Base-by-base conservation (phyloP, 2,113 vertebrate genomes). In the Psilopsiagon aymara region DNA sequence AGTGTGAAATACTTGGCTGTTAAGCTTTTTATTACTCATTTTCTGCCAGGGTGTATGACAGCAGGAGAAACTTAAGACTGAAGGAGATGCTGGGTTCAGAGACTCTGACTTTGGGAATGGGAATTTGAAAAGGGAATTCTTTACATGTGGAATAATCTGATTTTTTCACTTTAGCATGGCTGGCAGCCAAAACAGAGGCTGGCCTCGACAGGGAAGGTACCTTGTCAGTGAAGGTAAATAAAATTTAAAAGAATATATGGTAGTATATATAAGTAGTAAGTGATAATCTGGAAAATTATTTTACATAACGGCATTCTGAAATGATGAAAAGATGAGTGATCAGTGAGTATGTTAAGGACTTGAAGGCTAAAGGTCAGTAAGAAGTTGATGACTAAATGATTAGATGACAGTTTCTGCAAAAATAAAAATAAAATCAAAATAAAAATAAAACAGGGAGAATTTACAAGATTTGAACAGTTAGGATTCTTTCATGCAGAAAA, bases 11-110 rank as follows among this genome's bases (percentile, higher is more conserved):
- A 53, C 64, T 88, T 95, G 35, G 18, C 57, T 82, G 37, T 53
- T 88, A 95, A 86, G 39, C n/a, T 46, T 90, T 92, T 89, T 91
- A 75, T 92, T 75, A 67, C 60, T 94, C 4, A 5, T 43, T 96
- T 92, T 89, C 66, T 84, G 19, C 28, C 39, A 39, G 21, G 47
- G 24, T 82, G 17, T 91, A 23, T 88, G 80, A 41, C 52, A 82
- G 51, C 20, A 46, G 64, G 76, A 89, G 69, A 49, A 94, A 59
- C 11, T 71, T 67, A 67, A 73, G 15, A 28, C 19, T 68, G 49
- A 41, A 93, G 23, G 28, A 88, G 46, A 49, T 81, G 13, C 63
- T 92, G 82, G 9, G 37, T 35, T 92, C 13, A 17, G 59, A 73
- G 68, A 55, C 81, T 90, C n/a, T 67, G n/a, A 57, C 59, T n/a